Percentiles rank a stretch among this genome's conserved stretches.
These are phyloP conservation scores for Nasonia longicornis DNA, from an alignment of 1,140 invertebrate genomes.

Conservation along the genomic window DNA sequence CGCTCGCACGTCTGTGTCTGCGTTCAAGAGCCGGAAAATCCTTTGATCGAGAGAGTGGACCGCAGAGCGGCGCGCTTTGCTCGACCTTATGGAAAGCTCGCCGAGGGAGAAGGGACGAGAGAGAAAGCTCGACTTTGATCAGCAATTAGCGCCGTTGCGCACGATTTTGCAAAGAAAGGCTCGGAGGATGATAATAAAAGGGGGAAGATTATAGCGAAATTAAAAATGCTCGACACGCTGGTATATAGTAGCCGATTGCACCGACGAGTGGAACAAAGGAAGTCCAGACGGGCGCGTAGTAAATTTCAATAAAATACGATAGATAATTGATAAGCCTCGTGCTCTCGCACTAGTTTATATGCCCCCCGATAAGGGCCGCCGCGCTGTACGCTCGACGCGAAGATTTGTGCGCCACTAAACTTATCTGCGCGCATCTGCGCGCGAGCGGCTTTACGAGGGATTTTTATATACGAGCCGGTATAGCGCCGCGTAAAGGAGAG, in stretches of 20 bases:
- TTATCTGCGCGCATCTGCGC: slow-evolving; percentile 11
- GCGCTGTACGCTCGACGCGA: neutral
- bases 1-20: neutral
- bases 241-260: neutral
- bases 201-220: neutral
- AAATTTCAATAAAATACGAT: slow-evolving; percentile 8
- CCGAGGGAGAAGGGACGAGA: slow-evolving; percentile 10
- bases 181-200: slow-evolving; percentile 11
- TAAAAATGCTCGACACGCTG: neutral
- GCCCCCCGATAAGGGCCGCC: neutral
- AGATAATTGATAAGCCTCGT: slow-evolving; percentile 18
- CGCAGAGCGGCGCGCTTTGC: neutral
- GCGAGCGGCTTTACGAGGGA: neutral
- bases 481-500: neutral
- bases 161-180: slow-evolving; percentile 43
- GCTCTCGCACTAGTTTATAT: neutral
- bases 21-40: slow-evolving; percentile 40
- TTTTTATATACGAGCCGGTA: neutral
- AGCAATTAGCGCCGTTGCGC: slow-evolving; percentile 48
- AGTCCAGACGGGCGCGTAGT: neutral
- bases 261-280: neutral
- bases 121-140: slow-evolving; percentile 49
- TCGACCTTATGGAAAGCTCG: slow-evolving; percentile 38
- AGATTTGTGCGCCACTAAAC: slow-evolving; percentile 14
- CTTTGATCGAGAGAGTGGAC: slow-evolving; percentile 36